These are phyloP conservation scores for Netelia fuscicornis DNA, from an alignment of 2,888 invertebrate species.

Conservation along the genomic window DNA sequence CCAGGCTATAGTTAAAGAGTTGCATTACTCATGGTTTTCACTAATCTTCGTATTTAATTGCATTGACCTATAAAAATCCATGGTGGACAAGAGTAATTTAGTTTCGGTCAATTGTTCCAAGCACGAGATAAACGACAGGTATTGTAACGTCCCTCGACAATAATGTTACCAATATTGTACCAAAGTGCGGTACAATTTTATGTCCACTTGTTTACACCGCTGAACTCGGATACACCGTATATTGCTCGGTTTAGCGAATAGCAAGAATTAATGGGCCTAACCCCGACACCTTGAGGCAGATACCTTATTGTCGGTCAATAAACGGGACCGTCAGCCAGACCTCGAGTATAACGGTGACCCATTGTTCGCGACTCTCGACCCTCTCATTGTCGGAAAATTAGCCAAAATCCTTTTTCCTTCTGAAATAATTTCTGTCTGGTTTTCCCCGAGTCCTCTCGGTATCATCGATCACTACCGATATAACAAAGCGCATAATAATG, in stretches of 20 bases:
- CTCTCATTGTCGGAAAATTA: slow-evolving; percentile 58
- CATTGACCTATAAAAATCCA: too few relatives aligned
- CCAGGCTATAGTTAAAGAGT: neutral
- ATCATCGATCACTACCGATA: slow-evolving; percentile 57
- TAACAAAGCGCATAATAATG: neutral
- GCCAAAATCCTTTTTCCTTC: slow-evolving; percentile 69
- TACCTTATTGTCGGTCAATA: slow-evolving; percentile 69
- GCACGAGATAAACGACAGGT: too few relatives aligned
- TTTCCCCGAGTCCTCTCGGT: slow-evolving; percentile 63
- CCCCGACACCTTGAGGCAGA: slow-evolving; percentile 66
- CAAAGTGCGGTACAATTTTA: slow-evolving; percentile 28
- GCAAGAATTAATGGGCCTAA: slow-evolving; percentile 73
- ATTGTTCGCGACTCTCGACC: slow-evolving; percentile 29
- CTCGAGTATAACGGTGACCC: slow-evolving; percentile 40
- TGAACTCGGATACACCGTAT: slow-evolving; percentile 26
- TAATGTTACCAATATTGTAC: neutral
- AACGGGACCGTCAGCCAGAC: slow-evolving; percentile 61
- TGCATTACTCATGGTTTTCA: too few relatives aligned
- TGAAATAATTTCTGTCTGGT: slow-evolving; percentile 47
- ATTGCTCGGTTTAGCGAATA: slow-evolving; percentile 70
- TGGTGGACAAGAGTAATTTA: too few relatives aligned
- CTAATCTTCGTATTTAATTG: too few relatives aligned
- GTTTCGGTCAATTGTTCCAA: too few relatives aligned
- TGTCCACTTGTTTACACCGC: neutral
- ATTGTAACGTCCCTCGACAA: too few relatives aligned